These are phyloP conservation scores for Galeruca laticollis DNA, from an alignment of 2,888 invertebrate species.

Conservation along the genomic window DNA sequence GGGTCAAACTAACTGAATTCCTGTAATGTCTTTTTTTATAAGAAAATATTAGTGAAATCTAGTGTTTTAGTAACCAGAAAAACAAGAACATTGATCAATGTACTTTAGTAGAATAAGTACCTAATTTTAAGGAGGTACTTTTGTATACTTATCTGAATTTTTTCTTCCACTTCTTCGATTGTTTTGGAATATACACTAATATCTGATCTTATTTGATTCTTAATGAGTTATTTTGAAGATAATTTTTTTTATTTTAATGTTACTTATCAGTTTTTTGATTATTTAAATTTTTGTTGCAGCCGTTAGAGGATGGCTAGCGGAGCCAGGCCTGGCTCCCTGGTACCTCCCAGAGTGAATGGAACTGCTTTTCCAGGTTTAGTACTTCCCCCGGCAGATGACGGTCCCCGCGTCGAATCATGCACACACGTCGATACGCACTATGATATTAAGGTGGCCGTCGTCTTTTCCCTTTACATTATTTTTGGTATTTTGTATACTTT, in stretches of 20 bases:
- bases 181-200: too few relatives aligned
- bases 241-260: neutral
- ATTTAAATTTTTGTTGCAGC: slow-evolving; percentile 29
- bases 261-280: neutral
- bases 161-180: too few relatives aligned
- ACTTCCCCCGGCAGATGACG: slow-evolving; percentile 54
- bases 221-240: too few relatives aligned
- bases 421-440: slow-evolving; percentile 73
- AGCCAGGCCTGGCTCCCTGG: slow-evolving; percentile 72
- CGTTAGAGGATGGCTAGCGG: slow-evolving; percentile 63
- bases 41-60: too few relatives aligned
- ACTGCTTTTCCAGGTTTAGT: slow-evolving; percentile 60
- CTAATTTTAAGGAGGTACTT: too few relatives aligned
- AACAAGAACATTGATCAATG: too few relatives aligned
- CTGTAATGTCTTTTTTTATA: too few relatives aligned
- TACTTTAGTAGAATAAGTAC: too few relatives aligned
- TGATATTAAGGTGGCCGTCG: slow-evolving; percentile 74
- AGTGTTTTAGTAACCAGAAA: too few relatives aligned
- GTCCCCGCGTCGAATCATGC: slow-evolving; percentile 68
- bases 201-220: too few relatives aligned
- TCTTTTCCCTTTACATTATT: slow-evolving; percentile 79
- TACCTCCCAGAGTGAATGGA: slow-evolving; percentile 68
- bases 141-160: too few relatives aligned
- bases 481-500: slow-evolving; percentile 88
- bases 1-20: too few relatives aligned